Conservation (phyloP, 1,140 invertebrate species). For the Drosophila azteca region DNA sequence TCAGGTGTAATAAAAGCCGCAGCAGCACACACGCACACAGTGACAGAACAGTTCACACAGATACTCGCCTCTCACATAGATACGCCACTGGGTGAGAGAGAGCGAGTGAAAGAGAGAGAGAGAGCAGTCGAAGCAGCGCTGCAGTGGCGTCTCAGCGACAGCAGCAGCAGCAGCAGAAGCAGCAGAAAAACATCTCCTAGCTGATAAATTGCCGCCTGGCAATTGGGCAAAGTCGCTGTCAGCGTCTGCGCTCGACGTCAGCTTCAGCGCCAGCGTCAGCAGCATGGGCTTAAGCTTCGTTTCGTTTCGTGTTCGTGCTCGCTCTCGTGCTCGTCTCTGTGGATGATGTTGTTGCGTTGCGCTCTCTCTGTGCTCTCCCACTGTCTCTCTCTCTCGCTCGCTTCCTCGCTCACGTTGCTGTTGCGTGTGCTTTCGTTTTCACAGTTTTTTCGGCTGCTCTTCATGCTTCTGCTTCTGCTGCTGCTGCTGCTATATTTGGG, state of each 20-base stretch:
- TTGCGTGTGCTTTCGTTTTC: constrained; percentile 52
- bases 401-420: constrained; percentile 22
- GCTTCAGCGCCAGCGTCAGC: constrained; percentile 13
- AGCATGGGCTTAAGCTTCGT: constrained; percentile 32
- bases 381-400: background rate
- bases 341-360: background rate
- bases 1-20: constrained; percentile 76
- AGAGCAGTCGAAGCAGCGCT: constrained; percentile 22
- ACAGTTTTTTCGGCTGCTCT: constrained; percentile 32
- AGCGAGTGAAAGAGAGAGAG: constrained; percentile 21
- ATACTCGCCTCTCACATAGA: constrained; percentile 68
- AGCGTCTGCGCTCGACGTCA: constrained; percentile 1
- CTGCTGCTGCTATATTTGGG: constrained; percentile 21
- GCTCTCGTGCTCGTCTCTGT: background rate
- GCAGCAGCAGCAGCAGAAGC: constrained; percentile 42
- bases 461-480: constrained; percentile 8
- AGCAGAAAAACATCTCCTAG: constrained; percentile 30
- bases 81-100: constrained; percentile 29
- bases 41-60: constrained; percentile 50
- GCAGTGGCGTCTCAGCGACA: constrained; percentile 35
- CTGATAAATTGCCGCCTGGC: constrained; percentile 72
- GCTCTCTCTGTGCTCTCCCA: background rate
- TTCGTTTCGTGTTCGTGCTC: constrained; percentile 20
- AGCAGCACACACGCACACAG: constrained; percentile 27
- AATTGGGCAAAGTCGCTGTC: constrained; percentile 54